phyloP scores from a whole-genome alignment of 1,140 invertebrate genomes.

The Lutraria rhynchaena region DNA sequence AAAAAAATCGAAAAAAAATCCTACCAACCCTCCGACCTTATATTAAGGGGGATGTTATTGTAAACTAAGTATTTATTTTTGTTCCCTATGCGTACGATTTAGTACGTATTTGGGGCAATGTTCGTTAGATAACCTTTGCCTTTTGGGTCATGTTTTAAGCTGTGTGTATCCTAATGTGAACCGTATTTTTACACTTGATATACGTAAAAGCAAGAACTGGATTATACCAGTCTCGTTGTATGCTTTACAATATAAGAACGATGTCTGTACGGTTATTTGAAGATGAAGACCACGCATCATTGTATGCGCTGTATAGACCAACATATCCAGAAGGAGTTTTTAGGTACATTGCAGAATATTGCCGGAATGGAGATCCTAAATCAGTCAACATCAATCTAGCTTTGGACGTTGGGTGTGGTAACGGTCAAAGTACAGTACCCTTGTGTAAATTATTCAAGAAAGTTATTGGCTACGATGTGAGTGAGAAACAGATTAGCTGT shows the following conservation, averaged over 20 bases:
- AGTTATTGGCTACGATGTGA: constrained; percentile 61
- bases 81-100: too few relatives aligned
- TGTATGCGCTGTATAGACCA: constrained; percentile 80
- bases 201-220: neutral
- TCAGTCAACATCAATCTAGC: constrained; percentile 51
- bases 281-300: constrained; percentile 67
- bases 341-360: constrained; percentile 74
- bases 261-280: constrained; percentile 67
- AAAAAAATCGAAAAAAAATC: too few relatives aligned
- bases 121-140: too few relatives aligned
- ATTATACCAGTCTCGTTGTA: neutral
- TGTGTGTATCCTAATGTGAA: too few relatives aligned
- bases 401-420: constrained; percentile 83
- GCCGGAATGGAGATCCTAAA: constrained; percentile 69
- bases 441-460: constrained; percentile 80
- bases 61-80: too few relatives aligned
- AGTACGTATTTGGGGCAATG: too few relatives aligned
- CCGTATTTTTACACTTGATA: too few relatives aligned
- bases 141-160: too few relatives aligned
- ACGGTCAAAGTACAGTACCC: constrained; percentile 82
- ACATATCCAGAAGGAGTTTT: constrained; percentile 73
- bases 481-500: constrained; percentile 50
- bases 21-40: too few relatives aligned
- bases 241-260: neutral
- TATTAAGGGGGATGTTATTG: too few relatives aligned